Base-by-base conservation (phyloP, 2,113 vertebrate species). In the Xiphophorus hellerii region DNA sequence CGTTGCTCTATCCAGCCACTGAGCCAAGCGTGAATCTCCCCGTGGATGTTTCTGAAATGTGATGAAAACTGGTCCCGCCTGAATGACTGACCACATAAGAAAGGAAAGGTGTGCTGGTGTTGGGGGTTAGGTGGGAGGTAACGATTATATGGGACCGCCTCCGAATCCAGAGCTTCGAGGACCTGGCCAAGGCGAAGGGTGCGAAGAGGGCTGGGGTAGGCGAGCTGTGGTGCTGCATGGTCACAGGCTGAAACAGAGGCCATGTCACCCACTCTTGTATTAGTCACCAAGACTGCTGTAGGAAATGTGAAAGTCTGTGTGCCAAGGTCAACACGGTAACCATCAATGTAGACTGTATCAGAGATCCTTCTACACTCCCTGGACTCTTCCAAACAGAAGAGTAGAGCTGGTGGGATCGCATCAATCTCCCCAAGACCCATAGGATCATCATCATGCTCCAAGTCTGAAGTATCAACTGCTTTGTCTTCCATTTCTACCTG, bases 1-100 rank as follows among this genome's bases (percentile, higher is more conserved):
- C 98, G 95, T 80, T 97, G 97, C 87, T 99, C 98, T 96, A 99
- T 98, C 97, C 98, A 99, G 76, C 98, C 98, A 30, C 98, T 99
- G 80, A 99, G 96, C 73, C 97, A 97, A 25, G 97, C 97, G 48
- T 99, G 97, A 90, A 99, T 98, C 87, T 99, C 98, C 67, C 96
- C 96, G 30, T 99, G 98, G 62, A 99, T 97, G 7, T 99, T 99
- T 81, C 95, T 96, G 95, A 98, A 99, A 94, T 99, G 98, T 0
- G 97, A 98, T 9, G 96, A 95, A 92, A 99, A 99, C 90, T 99
- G 97, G 88, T 98, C 97, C 87, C 98, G 94, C 70, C 97, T 96
- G 85, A 99, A 97, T 67, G 98, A 92, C 89, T 99, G 98, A 85
- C 97, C 97, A 78, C 98, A 99, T 84, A 98, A 94, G 76, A 99